These are phyloP conservation scores for Leptopilina clavipes DNA, from an alignment of 1,140 invertebrate genomes.

Conservation along the genomic window DNA sequence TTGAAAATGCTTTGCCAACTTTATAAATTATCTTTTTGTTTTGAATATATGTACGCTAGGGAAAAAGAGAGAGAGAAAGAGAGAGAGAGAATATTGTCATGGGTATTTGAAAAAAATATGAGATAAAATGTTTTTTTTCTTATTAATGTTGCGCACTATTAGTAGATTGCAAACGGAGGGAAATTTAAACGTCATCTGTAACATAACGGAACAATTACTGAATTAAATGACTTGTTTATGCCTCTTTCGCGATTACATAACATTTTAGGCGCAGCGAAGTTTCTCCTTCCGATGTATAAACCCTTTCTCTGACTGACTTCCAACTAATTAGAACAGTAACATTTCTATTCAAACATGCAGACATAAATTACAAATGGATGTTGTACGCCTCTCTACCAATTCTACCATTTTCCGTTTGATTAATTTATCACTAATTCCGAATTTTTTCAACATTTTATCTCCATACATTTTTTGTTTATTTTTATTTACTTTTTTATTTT, in stretches of 20 bases:
- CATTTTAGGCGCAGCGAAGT: neutral
- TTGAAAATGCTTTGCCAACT: conserved; percentile 24
- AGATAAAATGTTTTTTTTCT: neutral
- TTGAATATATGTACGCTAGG: neutral
- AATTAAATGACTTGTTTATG: conserved; percentile 4
- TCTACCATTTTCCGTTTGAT: no score
- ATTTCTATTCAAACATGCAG: conserved; percentile 48
- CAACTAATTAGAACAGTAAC: conserved; percentile 57
- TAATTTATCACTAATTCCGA: no score
- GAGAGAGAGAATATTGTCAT: no score
- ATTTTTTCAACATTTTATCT: no score
- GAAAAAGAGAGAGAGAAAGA: neutral
- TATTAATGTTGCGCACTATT: neutral
- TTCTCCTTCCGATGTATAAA: neutral
- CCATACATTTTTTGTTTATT: neutral
- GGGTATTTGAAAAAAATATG: neutral
- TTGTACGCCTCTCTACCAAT: conserved; percentile 35
- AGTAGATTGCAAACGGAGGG: neutral
- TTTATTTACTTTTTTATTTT: no score
- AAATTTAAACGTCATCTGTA: neutral
- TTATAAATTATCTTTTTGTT: neutral
- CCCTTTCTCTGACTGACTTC: conserved; percentile 40
- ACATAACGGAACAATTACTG: neutral
- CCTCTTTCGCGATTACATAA: neutral
- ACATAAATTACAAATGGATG: conserved; percentile 54